Conservation (phyloP, 2,113 vertebrate genomes). For the Calidris pugnax region DNA sequence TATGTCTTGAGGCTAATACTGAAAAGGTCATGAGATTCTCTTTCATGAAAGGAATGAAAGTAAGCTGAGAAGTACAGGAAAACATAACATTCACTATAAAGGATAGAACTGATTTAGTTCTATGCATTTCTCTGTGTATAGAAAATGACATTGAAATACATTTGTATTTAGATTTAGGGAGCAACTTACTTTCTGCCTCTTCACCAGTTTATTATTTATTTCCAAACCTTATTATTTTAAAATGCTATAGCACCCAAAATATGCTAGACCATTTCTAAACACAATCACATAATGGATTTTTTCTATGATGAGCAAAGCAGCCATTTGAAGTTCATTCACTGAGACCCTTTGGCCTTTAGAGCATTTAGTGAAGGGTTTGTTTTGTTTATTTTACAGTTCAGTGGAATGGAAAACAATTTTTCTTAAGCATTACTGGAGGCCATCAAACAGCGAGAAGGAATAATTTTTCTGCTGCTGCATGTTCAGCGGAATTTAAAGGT, state of each 20-base stretch:
- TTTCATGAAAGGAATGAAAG: slow-evolving; percentile 65
- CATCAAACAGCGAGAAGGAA: slow-evolving; percentile 42
- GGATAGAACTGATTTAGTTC: slow-evolving; percentile 44
- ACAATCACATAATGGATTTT: slow-evolving; percentile 67
- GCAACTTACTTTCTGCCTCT: slow-evolving; percentile 40
- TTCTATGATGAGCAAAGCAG: slow-evolving; percentile 60
- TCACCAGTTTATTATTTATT: slow-evolving; percentile 65
- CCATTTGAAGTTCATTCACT: slow-evolving; percentile 69
- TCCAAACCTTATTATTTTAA: slow-evolving; percentile 62
- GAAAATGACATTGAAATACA: slow-evolving; percentile 60
- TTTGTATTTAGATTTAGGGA: slow-evolving; percentile 57
- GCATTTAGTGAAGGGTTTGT: slow-evolving; percentile 72
- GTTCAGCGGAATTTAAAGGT: slow-evolving; percentile 55
- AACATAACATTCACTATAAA: slow-evolving; percentile 41
- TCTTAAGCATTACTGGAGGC: slow-evolving; percentile 68
- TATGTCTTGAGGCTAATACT: slow-evolving; percentile 67
- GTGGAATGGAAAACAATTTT: slow-evolving; percentile 72
- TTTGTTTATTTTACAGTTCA: slow-evolving; percentile 77
- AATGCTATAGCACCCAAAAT: slow-evolving; percentile 49
- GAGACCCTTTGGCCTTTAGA: slow-evolving; percentile 69
- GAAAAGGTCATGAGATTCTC: slow-evolving; percentile 67
- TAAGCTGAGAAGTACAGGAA: slow-evolving; percentile 52
- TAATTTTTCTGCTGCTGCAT: slow-evolving; percentile 58
- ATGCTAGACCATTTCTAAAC: slow-evolving; percentile 46
- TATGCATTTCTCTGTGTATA: slow-evolving; percentile 45